A percentile compares a stretch with the other conserved stretches of the same genome.
phyloP scores from a whole-genome alignment of 23 tunicate species.

The Oikopleura dioica region DNA sequence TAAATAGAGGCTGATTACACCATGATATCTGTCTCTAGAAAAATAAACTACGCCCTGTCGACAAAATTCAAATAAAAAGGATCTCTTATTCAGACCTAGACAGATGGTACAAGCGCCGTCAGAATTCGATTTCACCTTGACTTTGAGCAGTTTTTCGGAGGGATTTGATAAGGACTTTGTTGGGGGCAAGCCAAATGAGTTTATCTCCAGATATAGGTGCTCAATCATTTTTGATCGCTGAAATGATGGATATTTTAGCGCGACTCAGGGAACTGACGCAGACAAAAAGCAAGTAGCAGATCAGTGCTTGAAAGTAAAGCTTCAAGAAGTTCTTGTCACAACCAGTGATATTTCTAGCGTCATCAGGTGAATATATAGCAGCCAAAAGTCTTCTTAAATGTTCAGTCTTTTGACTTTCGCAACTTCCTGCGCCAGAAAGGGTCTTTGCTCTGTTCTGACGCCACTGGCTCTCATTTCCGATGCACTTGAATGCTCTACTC shows the following conservation, averaged over 20 bases:
- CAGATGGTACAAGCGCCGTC: constrained; percentile 9
- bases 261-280: constrained; percentile 33
- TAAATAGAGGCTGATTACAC: no score
- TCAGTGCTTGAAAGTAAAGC: constrained; percentile 32
- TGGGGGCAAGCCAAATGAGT: constrained; percentile 6
- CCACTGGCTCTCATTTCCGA: constrained; percentile 64
- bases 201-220: no score
- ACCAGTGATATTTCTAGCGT: no score
- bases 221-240: no score
- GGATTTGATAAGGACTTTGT: background rate
- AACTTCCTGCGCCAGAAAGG: constrained; percentile 36
- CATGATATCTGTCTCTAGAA: no score
- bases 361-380: background rate
- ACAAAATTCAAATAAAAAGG: no score
- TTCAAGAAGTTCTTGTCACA: constrained; percentile 21
- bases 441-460: constrained; percentile 46
- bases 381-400: background rate
- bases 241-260: constrained; percentile 5
- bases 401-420: background rate
- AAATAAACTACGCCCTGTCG: no score
- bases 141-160: background rate
- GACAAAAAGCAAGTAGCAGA: constrained; percentile 60
- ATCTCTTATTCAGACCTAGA: no score
- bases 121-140: background rate
- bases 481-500: constrained; percentile 52